Evolutionary conservation across 2,113 vertebrate genomes (phyloP).

Genomic region (Dicaeum eximium): DNA sequence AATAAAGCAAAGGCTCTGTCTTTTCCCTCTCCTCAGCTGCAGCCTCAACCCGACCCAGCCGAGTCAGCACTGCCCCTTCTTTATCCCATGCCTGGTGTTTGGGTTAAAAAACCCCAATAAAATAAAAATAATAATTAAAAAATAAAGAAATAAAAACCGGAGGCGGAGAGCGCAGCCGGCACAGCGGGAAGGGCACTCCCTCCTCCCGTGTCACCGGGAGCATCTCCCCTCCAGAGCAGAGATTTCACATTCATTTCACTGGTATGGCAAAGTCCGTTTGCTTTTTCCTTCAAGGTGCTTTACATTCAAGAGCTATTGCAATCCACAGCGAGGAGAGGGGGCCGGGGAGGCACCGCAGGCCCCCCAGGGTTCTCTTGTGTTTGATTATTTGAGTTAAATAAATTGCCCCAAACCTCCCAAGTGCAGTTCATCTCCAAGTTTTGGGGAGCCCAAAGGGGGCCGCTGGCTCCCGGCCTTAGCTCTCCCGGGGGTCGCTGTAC

Average conservation of each 20-base stretch:
- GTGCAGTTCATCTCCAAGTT: neutral
- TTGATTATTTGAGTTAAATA: constrained; percentile 28
- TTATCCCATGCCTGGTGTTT: neutral
- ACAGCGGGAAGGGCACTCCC: neutral
- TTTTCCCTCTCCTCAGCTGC: neutral
- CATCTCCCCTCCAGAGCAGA: constrained; percentile 1
- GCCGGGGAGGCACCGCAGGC: neutral
- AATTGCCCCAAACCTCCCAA: neutral
- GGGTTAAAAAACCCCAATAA: neutral
- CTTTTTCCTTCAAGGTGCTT: constrained; percentile 64
- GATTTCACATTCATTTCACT: constrained; percentile 70
- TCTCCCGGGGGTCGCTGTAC: constrained; percentile 82
- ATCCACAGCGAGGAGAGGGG: neutral
- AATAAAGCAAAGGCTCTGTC: neutral
- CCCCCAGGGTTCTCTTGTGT: neutral
- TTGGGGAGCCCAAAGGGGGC: neutral
- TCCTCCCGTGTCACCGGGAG: neutral
- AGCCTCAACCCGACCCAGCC: neutral
- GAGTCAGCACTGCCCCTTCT: neutral
- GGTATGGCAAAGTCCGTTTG: constrained; percentile 31
- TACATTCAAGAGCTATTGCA: constrained; percentile 70
- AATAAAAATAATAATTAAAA: neutral
- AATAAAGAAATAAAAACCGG: neutral
- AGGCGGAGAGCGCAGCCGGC: neutral
- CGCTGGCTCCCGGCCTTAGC: constrained; percentile 57